Percentiles rank a stretch among this genome's conserved stretches.
These are phyloP conservation scores for Xestia sexstrigata DNA, from an alignment of 2,888 invertebrate genomes.

Conservation along the genomic window DNA sequence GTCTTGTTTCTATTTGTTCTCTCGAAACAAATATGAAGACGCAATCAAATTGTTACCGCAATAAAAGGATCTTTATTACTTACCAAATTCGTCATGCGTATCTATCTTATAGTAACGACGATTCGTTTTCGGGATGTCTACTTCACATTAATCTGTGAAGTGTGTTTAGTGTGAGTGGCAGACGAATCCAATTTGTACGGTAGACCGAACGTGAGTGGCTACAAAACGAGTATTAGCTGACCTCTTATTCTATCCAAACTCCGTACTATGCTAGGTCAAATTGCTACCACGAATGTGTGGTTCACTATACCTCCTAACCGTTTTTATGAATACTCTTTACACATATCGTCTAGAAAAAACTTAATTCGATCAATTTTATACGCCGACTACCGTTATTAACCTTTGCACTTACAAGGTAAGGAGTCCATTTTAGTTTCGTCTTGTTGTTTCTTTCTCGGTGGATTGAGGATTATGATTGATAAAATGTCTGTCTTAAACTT, in stretches of 20 bases:
- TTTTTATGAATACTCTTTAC: conserved; percentile 43
- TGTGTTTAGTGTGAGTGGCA: no score
- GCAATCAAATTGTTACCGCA: conserved; percentile 17
- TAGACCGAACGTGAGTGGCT: not conserved
- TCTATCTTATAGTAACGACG: not conserved
- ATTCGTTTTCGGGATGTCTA: conserved; percentile 29
- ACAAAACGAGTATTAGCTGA: not conserved
- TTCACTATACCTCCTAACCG: conserved; percentile 38
- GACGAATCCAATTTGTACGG: conserved; percentile 31
- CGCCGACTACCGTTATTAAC: conserved; percentile 49
- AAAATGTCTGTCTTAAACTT: conserved; percentile 15
- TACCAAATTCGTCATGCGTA: conserved; percentile 39
- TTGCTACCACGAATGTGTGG: not conserved
- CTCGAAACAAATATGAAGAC: conserved; percentile 29
- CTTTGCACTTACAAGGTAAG: conserved; percentile 52
- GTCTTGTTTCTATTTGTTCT: conserved; percentile 37
- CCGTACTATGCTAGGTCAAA: not conserved
- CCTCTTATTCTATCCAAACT: not conserved
- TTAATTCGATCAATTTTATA: conserved; percentile 48
- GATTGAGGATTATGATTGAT: conserved; percentile 4
- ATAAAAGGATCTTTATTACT: conserved; percentile 20
- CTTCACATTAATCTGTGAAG: conserved; percentile 35
- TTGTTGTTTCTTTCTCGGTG: not conserved
- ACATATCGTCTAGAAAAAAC: conserved; percentile 22
- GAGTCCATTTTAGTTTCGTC: conserved; percentile 40